These are phyloP conservation scores for Bungarus multicinctus DNA, from an alignment of 2,113 vertebrate species.

Conservation along the genomic window DNA sequence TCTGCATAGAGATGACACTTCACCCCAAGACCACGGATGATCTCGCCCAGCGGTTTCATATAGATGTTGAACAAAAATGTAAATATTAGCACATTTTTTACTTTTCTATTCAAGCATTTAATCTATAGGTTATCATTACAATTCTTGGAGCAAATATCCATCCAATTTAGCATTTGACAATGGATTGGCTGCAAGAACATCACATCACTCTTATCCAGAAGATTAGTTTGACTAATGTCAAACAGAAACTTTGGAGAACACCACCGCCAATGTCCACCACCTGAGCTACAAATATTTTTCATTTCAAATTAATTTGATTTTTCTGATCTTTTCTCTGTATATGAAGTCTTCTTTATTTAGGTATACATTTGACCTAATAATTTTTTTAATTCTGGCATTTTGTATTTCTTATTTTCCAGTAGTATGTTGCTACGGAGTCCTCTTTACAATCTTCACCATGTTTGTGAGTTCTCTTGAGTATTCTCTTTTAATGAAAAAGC, in stretches of 20 bases:
- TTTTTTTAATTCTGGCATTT: not conserved
- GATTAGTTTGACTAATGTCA: not conserved
- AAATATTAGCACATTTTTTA: not conserved
- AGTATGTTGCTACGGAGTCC: not conserved
- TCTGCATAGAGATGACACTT: no score
- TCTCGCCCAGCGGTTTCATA: no score
- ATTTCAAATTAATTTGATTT: no score
- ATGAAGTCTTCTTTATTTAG: not conserved
- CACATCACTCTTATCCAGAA: not conserved
- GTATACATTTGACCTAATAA: not conserved
- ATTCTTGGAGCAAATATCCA: not conserved
- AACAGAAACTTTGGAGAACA: no score
- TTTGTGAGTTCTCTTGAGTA: not conserved
- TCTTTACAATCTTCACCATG: not conserved
- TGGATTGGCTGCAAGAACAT: not conserved
- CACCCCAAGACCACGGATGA: no score
- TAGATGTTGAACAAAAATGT: no score
- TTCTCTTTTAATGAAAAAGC: not conserved
- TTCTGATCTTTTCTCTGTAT: no score
- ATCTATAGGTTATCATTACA: not conserved
- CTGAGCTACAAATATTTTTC: no score
- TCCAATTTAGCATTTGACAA: not conserved
- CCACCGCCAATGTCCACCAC: no score
- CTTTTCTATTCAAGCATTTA: not conserved
- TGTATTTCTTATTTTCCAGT: not conserved